These are phyloP conservation scores for Helarctos malayanus DNA, from an alignment of 2,797 vertebrate species.

Conservation along the genomic window DNA sequence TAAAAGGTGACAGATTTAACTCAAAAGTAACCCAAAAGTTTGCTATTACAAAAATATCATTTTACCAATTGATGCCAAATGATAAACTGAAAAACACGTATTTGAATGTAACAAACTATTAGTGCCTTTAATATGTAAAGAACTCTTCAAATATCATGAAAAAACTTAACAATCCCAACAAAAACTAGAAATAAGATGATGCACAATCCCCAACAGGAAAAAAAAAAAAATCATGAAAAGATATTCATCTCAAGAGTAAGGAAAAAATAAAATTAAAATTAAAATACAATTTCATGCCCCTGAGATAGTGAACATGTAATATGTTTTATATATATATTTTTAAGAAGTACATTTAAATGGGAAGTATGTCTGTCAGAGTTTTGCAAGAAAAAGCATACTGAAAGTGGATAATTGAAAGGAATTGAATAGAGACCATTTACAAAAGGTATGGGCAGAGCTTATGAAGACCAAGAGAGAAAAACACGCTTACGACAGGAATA, in stretches of 20 bases:
- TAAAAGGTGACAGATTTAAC: neutral
- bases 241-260: neutral
- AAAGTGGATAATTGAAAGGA: neutral
- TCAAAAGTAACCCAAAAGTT: constrained; percentile 17
- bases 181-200: neutral
- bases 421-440: neutral
- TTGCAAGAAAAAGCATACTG: neutral
- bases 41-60: neutral
- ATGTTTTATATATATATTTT: neutral
- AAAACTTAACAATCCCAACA: neutral
- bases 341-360: neutral
- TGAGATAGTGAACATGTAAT: neutral
- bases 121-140: neutral
- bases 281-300: neutral
- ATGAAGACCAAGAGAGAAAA: neutral
- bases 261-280: neutral
- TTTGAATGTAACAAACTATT: neutral
- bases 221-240: neutral
- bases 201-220: too few species aligned
- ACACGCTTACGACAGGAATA: neutral
- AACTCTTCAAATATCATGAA: neutral
- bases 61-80: neutral
- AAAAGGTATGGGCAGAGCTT: neutral
- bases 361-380: neutral
- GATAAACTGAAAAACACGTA: neutral